Percentiles rank a stretch among this genome's conserved stretches.
These are phyloP conservation scores for Macrotrachela quadricornifera DNA, from an alignment of 1,140 invertebrate species.

Conservation along the genomic window DNA sequence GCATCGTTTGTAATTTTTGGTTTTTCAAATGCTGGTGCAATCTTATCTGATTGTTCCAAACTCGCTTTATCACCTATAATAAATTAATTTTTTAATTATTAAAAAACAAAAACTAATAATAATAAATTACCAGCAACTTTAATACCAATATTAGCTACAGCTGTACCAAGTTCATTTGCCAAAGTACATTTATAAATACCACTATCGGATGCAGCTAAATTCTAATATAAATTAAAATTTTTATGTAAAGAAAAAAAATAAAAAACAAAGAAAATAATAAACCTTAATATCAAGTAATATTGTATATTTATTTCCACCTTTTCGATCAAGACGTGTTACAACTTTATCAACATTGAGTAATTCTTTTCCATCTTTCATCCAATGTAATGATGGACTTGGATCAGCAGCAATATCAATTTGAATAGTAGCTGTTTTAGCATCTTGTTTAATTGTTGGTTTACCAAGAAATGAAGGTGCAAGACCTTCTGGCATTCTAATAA, in stretches of 20 bases:
- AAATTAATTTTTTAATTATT: too few species aligned
- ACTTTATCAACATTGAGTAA: conserved; percentile 3
- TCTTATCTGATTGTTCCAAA: neutral
- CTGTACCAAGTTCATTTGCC: conserved; percentile 7
- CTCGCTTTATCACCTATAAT: conserved; percentile 1
- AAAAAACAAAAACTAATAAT: too few species aligned
- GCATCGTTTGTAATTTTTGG: conserved; percentile 6
- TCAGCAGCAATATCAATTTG: neutral
- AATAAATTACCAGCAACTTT: too few species aligned
- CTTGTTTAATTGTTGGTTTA: conserved; percentile 75
- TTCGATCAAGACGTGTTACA: conserved; percentile 1
- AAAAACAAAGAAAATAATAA: too few species aligned
- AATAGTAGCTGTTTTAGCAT: conserved; percentile 45
- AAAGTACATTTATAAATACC: conserved; percentile 7
- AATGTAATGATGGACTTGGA: conserved; percentile 1
- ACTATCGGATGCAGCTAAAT: conserved; percentile 4
- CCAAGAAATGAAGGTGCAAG: conserved; percentile 78
- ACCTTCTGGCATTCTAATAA: conserved; percentile 74
- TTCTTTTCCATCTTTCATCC: conserved; percentile 3
- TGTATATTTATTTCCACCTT: neutral
- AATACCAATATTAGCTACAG: conserved; percentile 4
- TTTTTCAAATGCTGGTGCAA: conserved; percentile 4
- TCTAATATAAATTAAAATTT: too few species aligned
- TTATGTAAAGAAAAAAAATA: too few species aligned
- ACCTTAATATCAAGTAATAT: conserved; percentile 6